A percentile compares a stretch with the other conserved stretches of the same genome.
Conservation (phyloP, 2,113 vertebrate genomes). For the Odocoileus hemionus region DNA sequence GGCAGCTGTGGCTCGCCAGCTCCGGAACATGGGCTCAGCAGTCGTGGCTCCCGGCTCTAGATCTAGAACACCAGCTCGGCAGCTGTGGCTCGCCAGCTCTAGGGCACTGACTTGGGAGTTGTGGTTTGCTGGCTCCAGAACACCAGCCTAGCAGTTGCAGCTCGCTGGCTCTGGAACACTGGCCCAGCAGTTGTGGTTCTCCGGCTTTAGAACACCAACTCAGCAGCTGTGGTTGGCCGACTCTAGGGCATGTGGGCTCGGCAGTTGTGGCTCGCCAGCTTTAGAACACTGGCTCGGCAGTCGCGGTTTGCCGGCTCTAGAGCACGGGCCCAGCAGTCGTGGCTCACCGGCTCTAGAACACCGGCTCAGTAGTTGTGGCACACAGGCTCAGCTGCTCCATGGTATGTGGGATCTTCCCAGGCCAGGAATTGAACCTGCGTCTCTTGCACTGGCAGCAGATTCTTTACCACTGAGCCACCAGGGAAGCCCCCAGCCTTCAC, state of each 20-base stretch:
- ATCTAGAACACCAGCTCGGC: fast-evolving
- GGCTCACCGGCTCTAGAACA: no score
- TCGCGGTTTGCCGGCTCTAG: no score
- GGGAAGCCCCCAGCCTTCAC: neutral
- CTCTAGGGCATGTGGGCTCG: fast-evolving
- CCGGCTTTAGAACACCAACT: fast-evolving
- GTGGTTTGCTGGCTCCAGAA: no score
- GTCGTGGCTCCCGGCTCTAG: no score
- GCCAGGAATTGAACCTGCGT: fast-evolving
- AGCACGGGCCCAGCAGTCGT: no score
- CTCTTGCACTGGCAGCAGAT: neutral
- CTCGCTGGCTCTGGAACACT: fast-evolving
- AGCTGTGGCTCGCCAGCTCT: no score
- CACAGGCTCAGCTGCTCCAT: fast-evolving
- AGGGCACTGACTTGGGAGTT: no score
- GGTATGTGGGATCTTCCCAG: neutral
- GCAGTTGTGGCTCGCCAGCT: fast-evolving
- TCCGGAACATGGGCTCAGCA: no score
- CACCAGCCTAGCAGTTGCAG: fast-evolving
- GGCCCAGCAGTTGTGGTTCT: fast-evolving
- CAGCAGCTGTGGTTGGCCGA: fast-evolving
- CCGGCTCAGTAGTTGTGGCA: no score
- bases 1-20: no score
- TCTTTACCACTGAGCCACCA: neutral
- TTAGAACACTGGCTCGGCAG: no score